Conservation (phyloP, 2,888 invertebrate genomes). For the Eledone cirrhosa region DNA sequence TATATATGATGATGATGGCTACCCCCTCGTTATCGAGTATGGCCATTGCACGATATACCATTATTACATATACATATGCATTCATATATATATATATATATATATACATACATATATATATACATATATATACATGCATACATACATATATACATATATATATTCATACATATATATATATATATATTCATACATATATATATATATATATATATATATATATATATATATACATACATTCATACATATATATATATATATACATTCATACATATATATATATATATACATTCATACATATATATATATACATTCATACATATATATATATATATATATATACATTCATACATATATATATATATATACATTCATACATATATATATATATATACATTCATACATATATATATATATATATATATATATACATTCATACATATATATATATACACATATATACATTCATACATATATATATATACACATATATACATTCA, state of each 20-base stretch:
- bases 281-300: neutral
- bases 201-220: neutral
- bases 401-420: too few species aligned
- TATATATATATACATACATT: neutral
- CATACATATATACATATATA: conserved; percentile 4
- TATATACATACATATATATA: conserved; percentile 14
- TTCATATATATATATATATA: neutral
- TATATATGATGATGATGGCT: neutral
- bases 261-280: neutral
- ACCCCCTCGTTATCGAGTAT: too few species aligned
- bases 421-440: neutral
- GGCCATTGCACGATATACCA: too few species aligned
- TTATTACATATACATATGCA: too few species aligned
- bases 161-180: neutral
- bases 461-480: neutral
- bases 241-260: neutral
- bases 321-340: neutral
- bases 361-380: neutral
- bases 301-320: neutral
- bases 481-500: neutral
- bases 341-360: neutral
- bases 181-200: conserved; percentile 4
- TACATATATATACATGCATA: conserved; percentile 6
- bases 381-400: too few species aligned
- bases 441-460: conserved; percentile 14